phyloP scores from a whole-genome alignment of 2,888 invertebrate species.

The Hyles lineata region DNA sequence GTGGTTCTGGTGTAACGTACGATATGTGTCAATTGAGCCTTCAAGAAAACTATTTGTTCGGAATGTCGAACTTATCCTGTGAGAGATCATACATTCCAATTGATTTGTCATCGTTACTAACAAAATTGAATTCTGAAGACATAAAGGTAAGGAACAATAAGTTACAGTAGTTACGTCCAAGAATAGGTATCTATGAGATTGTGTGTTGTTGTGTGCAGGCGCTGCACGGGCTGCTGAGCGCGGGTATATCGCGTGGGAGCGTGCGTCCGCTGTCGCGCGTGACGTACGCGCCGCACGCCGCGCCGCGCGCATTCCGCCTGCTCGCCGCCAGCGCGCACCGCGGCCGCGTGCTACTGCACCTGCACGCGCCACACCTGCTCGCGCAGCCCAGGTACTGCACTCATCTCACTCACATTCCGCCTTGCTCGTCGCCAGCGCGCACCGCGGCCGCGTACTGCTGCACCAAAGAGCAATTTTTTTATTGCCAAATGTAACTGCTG shows the following conservation, averaged over 20 bases:
- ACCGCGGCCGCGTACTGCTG: no score
- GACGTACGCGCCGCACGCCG: constrained; percentile 54
- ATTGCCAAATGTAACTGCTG: no score
- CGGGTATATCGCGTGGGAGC: constrained; percentile 62
- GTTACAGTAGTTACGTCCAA: not conserved
- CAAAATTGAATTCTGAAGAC: constrained; percentile 32
- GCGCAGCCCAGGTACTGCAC: constrained; percentile 34
- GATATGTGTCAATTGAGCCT: constrained; percentile 44
- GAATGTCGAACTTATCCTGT: constrained; percentile 43
- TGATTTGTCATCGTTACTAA: constrained; percentile 48
- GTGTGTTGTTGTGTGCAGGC: constrained; percentile 41
- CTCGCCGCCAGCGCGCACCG: constrained; percentile 57
- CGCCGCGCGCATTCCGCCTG: constrained; percentile 59
- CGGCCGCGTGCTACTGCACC: constrained; percentile 58
- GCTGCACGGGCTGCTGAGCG: constrained; percentile 56
- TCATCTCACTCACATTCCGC: not conserved
- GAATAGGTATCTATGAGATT: not conserved
- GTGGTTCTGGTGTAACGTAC: constrained; percentile 35
- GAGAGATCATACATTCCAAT: constrained; percentile 43
- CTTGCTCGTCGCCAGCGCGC: no score
- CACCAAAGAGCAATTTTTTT: no score
- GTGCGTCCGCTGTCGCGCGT: constrained; percentile 66
- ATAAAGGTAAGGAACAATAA: constrained; percentile 39
- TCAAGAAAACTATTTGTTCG: constrained; percentile 46
- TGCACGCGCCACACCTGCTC: constrained; percentile 35